Base-by-base conservation (phyloP, 1,140 invertebrate species). In the Pseudomyrmex flavicornis region DNA sequence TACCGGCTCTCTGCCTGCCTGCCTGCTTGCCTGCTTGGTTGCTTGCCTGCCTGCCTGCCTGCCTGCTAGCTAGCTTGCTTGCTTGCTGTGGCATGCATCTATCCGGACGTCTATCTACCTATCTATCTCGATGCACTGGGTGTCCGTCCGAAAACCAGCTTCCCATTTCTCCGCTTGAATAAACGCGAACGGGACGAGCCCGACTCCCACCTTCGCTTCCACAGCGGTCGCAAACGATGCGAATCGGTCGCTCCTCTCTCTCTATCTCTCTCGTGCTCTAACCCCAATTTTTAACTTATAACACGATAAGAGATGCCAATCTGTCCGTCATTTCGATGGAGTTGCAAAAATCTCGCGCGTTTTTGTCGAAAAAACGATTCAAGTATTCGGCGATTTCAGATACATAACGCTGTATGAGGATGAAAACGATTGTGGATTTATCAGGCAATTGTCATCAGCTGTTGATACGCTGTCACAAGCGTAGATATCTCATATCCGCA, bases 41-140 rank as follows among this genome's bases (percentile, higher is more conserved):
- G 35, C 86, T 85, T 89, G 85, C 88, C 66, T 46, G 65, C 76
- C 66, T 46, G 65, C 76, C 58, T 26, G 76, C 20, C 54, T 79
- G 83, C 80, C 35, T 77, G 83, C 35, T 35, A 35, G 63, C 76
- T 20, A 13, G 76, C 20, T 44, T 79, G 83, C 80, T 35, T 82
- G 83, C 86, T 85, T 89, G 85, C 88, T 79, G 80, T 90, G 89
- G 86, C 89, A 88, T 91, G 90, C 86, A 92, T 91, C 90, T 92
- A 90, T 90, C 90, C 85, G 85, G 80, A 87, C 85, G 90, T 90
- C 88, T 90, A 90, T 90, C 86, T 91, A 91, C 89, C 91, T 90
- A 90, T 91, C 90, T 90, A 87, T 88, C 91, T 88, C 86, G 89
- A 91, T 92, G 90, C 90, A 91, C 87, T 86, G 90, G 88, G 85